Evolutionary conservation across 2,888 invertebrate species (phyloP).

Genomic region (Idaea biselata): DNA sequence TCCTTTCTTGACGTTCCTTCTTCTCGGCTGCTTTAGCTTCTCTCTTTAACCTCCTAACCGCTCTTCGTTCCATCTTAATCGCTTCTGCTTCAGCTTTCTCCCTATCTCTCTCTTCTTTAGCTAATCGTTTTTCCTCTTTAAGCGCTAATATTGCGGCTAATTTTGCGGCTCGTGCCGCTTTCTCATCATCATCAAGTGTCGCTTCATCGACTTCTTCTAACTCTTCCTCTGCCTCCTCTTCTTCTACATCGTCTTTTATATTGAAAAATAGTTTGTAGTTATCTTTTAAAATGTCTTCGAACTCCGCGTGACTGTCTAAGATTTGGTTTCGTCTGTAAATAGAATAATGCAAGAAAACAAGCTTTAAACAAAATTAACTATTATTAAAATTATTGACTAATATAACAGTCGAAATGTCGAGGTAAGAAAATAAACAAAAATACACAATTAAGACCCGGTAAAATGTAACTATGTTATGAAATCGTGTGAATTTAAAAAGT

Average conservation of each 20-base stretch:
- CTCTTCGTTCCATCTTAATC: slow-evolving; percentile 58
- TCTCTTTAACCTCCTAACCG: slow-evolving; percentile 52
- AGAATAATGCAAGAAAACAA: background rate
- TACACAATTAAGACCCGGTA: too few species aligned
- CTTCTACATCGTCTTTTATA: slow-evolving; percentile 73
- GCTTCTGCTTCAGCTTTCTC: slow-evolving; percentile 49
- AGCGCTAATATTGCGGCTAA: slow-evolving; percentile 42
- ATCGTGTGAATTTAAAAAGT: too few species aligned
- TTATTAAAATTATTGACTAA: too few species aligned
- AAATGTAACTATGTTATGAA: too few species aligned
- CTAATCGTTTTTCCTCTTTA: slow-evolving; percentile 50
- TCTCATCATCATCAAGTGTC: slow-evolving; percentile 67
- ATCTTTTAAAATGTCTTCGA: slow-evolving; percentile 79
- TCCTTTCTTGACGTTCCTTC: slow-evolving; percentile 49
- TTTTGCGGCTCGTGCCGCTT: slow-evolving; percentile 52
- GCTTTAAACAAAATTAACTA: too few species aligned
- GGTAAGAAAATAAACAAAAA: too few species aligned
- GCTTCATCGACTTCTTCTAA: slow-evolving; percentile 68
- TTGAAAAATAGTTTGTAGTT: slow-evolving; percentile 87
- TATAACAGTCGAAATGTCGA: too few species aligned
- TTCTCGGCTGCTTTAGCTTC: slow-evolving; percentile 55
- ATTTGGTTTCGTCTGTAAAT: slow-evolving; percentile 62
- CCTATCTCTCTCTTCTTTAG: slow-evolving; percentile 48
- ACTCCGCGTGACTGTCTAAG: slow-evolving; percentile 75
- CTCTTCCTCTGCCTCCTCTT: slow-evolving; percentile 52